Evolutionary conservation across 2,888 invertebrate genomes (phyloP), one percentile per base, ranked within the genome.

Genomic region (Andrena bicolor): DNA sequence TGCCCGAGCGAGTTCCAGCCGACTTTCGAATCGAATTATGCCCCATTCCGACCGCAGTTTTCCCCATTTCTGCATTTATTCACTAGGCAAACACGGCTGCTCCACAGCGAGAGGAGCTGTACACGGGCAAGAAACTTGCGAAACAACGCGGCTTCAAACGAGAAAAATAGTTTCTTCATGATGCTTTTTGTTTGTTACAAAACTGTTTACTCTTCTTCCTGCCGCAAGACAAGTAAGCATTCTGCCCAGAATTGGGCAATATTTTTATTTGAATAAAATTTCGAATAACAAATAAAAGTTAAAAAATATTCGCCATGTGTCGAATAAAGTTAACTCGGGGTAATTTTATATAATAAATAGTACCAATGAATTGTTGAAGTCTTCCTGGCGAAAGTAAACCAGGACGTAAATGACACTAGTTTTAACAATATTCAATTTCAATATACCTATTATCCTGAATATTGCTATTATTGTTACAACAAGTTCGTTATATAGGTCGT

Each of bases 1-100:
- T 83, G 83, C 75, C 23, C 85, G 85, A 86, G 85, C 83, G 85
- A 86, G 78, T 82, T 76, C 81, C 76, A 70, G 28, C 56, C 74
- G 65, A 63, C 75, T 80, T 70, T 68, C 68, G 83, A 86, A 86
- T 86, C 82, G 66, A 86, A 80, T 83, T 83, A 83, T 80, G 69
- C 69, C 65, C 71, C 77, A 10, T 48, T 28, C 69, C 80, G 72
- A 49, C 41, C 72, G 75, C 70, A 86, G 74, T 72, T 86, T 79
- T 72, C 74, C 80, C 65, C 53, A 51, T 64, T 80, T 77, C 73
- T 65, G 80, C 72, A 86, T 86, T 84, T 86, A 86, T 86, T 80
- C 86, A 84, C 75, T 61, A 66, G 60, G 20, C 48, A 60, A 48
- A 35, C 35, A 60, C 41, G 10, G 13, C 28, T 13, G 49, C 5